These are phyloP conservation scores for Andrena dorsata DNA, from an alignment of 2,888 invertebrate genomes.

Conservation along the genomic window DNA sequence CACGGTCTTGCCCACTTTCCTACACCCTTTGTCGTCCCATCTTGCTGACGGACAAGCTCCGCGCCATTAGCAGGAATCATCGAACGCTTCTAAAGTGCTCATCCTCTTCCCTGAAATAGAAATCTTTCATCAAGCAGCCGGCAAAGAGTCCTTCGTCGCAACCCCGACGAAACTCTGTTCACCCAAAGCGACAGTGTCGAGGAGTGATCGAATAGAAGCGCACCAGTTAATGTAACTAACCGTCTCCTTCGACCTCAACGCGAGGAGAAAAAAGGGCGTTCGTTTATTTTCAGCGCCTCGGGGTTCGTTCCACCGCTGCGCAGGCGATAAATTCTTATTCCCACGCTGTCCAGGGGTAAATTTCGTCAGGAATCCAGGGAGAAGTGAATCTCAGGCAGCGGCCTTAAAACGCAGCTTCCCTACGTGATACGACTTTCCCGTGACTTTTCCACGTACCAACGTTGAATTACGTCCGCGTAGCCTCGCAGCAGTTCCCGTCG, in stretches of 20 bases:
- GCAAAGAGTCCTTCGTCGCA: background rate
- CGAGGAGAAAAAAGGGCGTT: background rate
- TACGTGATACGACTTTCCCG: conserved; percentile 35
- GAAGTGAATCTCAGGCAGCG: conserved; percentile 38
- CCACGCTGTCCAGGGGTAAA: conserved; percentile 27
- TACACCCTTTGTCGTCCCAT: background rate
- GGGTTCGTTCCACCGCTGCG: background rate
- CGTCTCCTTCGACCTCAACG: background rate
- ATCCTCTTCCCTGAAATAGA: too few relatives aligned
- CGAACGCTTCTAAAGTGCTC: background rate
- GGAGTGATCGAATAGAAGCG: background rate
- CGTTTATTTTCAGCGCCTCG: background rate
- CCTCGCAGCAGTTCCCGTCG: conserved; percentile 32
- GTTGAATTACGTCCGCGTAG: conserved; percentile 36
- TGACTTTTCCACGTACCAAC: background rate
- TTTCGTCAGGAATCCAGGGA: conserved; percentile 19
- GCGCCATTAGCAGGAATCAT: background rate
- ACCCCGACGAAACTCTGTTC: too few relatives aligned
- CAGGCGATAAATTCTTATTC: conserved; percentile 40
- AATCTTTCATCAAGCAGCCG: background rate
- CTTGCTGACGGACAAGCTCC: background rate
- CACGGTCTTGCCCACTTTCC: background rate
- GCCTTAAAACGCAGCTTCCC: conserved; percentile 40
- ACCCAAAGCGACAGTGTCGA: background rate
- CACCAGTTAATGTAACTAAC: background rate